A percentile compares a stretch with the other conserved stretches of the same genome.
Conservation (phyloP, 2,113 vertebrate genomes). For the Castor canadensis region DNA sequence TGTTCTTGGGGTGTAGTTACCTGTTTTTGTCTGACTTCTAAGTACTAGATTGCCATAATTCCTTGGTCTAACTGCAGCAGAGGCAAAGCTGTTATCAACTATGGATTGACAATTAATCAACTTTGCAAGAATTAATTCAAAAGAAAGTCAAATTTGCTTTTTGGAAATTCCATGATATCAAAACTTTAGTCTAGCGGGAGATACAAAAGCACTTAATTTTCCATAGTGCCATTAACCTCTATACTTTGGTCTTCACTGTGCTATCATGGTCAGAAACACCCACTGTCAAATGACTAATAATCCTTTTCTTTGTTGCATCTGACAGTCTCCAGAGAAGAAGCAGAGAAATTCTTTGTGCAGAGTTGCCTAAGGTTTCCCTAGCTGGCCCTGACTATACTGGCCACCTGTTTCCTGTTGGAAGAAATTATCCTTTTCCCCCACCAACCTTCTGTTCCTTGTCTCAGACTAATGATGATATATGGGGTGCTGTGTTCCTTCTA, state of each 20-base stretch:
- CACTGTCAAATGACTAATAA: constrained; percentile 72
- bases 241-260: constrained; percentile 63
- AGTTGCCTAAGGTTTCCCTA: constrained; percentile 67
- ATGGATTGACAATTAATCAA: constrained; percentile 67
- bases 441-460: constrained; percentile 85
- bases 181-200: constrained; percentile 49
- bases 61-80: constrained; percentile 43
- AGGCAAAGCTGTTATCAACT: constrained; percentile 64
- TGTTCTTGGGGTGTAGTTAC: constrained; percentile 47
- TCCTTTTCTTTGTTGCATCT: constrained; percentile 68
- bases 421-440: constrained; percentile 72
- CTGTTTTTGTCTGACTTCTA: constrained; percentile 63
- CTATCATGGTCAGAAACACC: background rate
- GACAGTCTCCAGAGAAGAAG: constrained; percentile 59
- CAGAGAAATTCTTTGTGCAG: constrained; percentile 44
- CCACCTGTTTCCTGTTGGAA: constrained; percentile 82
- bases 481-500: constrained; percentile 68
- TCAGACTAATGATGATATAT: constrained; percentile 84
- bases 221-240: background rate
- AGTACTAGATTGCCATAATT: constrained; percentile 37
- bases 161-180: background rate
- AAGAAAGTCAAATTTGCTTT: constrained; percentile 66
- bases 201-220: constrained; percentile 11
- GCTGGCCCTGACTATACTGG: constrained; percentile 70
- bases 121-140: constrained; percentile 64